Conservation (phyloP, 2,888 invertebrate species). For the Eretmocerus hayati region DNA sequence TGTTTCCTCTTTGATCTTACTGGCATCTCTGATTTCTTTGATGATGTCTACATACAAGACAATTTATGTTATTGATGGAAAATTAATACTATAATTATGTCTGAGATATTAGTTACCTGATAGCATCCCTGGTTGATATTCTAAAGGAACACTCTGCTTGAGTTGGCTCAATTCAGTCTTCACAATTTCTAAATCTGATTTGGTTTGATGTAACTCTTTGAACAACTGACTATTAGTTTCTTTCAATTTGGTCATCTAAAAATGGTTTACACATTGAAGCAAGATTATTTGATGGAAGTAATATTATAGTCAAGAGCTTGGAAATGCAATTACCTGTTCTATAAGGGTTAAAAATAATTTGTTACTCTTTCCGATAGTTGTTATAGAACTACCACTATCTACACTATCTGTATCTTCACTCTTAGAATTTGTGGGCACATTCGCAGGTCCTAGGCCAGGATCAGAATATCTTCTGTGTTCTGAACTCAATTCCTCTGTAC, state of each 20-base stretch:
- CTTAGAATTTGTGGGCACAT: conserved; percentile 47
- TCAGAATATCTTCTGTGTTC: conserved; percentile 61
- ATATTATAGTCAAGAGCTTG: not conserved
- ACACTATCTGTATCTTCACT: conserved; percentile 52
- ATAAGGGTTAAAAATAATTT: conserved; percentile 58
- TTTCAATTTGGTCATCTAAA: conserved; percentile 52
- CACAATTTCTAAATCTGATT: conserved; percentile 52
- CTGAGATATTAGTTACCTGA: conserved; percentile 32
- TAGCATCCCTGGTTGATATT: conserved; percentile 45
- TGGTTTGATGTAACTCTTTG: conserved; percentile 67
- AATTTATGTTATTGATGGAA: not conserved
- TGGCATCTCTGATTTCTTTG: conserved; percentile 43
- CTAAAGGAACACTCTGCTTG: conserved; percentile 34
- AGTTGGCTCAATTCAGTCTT: conserved; percentile 36
- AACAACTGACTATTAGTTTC: conserved; percentile 68
- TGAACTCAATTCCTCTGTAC: conserved; percentile 50
- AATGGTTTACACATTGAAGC: too few relatives aligned
- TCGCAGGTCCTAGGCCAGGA: conserved; percentile 55
- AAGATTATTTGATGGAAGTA: not conserved
- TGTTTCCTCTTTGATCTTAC: conserved; percentile 40
- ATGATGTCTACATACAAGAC: conserved; percentile 36
- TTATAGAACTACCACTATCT: conserved; percentile 46
- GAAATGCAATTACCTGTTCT: conserved; percentile 59
- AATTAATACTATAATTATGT: not conserved
- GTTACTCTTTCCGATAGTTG: conserved; percentile 54